Conservation (phyloP, 1,140 invertebrate species). For the Sarcophaga peregrina region DNA sequence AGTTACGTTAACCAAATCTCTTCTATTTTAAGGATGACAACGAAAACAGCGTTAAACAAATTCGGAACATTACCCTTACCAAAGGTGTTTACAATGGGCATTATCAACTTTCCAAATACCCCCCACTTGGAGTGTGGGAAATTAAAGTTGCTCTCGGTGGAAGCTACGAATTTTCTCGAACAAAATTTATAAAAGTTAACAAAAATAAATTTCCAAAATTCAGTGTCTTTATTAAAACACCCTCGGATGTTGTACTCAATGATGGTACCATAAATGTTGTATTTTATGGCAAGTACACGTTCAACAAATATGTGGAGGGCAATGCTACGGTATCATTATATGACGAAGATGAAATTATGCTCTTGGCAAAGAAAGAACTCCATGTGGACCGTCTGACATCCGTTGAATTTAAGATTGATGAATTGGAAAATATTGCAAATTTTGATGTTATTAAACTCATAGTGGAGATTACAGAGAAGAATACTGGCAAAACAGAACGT, state of each 20-base stretch:
- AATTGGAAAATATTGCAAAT: constrained; percentile 70
- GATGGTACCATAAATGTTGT: constrained; percentile 81
- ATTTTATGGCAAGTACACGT: constrained; percentile 77
- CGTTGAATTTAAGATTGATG: constrained; percentile 75
- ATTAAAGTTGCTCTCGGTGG: constrained; percentile 72
- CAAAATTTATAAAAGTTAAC: constrained; percentile 69
- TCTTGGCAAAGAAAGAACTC: constrained; percentile 71
- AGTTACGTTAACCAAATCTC: too few relatives aligned
- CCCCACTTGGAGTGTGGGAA: constrained; percentile 90
- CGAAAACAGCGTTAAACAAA: constrained; percentile 76
- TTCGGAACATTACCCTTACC: constrained; percentile 75
- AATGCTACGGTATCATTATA: constrained; percentile 75
- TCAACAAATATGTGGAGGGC: constrained; percentile 83
- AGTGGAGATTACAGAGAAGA: constrained; percentile 80
- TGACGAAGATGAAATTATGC: constrained; percentile 53
- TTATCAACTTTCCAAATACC: constrained; percentile 82
- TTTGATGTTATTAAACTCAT: constrained; percentile 78
- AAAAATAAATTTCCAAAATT: constrained; percentile 95
- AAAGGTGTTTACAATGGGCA: constrained; percentile 84
- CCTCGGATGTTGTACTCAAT: constrained; percentile 82
- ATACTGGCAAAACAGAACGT: constrained; percentile 83
- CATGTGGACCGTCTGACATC: constrained; percentile 77
- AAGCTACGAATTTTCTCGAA: constrained; percentile 24
- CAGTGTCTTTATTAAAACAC: constrained; percentile 83
- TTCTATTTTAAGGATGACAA: constrained; percentile 50